These are phyloP conservation scores for Acrocyrtus sp. DNA, from an alignment of 2,888 invertebrate genomes.

Conservation along the genomic window DNA sequence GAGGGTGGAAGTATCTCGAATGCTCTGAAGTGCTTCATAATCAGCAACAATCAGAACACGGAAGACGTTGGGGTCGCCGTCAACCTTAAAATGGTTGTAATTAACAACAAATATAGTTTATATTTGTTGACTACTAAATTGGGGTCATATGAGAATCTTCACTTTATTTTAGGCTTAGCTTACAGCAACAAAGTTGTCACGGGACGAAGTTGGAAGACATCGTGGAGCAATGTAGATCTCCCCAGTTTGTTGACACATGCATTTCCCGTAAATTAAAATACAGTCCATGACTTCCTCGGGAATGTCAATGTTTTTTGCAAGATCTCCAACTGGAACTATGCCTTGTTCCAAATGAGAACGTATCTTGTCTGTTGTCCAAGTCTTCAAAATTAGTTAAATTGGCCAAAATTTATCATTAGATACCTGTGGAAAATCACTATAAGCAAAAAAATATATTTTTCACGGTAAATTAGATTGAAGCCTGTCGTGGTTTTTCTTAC, in stretches of 20 bases:
- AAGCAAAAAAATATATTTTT: neutral
- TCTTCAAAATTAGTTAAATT: slow-evolving; percentile 67
- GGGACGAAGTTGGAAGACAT: slow-evolving; percentile 70
- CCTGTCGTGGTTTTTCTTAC: slow-evolving; percentile 63
- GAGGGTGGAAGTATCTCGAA: slow-evolving; percentile 14
- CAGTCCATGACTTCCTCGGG: slow-evolving; percentile 72
- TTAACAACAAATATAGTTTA: neutral
- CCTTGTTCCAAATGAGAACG: slow-evolving; percentile 71
- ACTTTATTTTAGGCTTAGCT: neutral
- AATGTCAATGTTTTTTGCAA: slow-evolving; percentile 70
- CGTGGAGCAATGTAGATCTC: slow-evolving; percentile 72
- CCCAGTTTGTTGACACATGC: slow-evolving; percentile 70
- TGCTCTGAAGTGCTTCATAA: slow-evolving; percentile 40
- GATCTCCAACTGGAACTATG: slow-evolving; percentile 70
- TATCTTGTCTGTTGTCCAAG: slow-evolving; percentile 71
- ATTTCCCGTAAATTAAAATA: slow-evolving; percentile 71
- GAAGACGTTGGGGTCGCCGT: slow-evolving; percentile 15
- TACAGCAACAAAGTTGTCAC: slow-evolving; percentile 49
- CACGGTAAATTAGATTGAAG: too few relatives aligned
- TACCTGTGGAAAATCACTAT: neutral
- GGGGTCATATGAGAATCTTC: neutral
- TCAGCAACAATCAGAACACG: slow-evolving; percentile 53
- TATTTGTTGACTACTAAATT: too few relatives aligned
- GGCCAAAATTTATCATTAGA: too few relatives aligned
- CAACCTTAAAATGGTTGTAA: slow-evolving; percentile 20